Conservation (phyloP, 1,140 invertebrate genomes). For the Drosophila lini region DNA sequence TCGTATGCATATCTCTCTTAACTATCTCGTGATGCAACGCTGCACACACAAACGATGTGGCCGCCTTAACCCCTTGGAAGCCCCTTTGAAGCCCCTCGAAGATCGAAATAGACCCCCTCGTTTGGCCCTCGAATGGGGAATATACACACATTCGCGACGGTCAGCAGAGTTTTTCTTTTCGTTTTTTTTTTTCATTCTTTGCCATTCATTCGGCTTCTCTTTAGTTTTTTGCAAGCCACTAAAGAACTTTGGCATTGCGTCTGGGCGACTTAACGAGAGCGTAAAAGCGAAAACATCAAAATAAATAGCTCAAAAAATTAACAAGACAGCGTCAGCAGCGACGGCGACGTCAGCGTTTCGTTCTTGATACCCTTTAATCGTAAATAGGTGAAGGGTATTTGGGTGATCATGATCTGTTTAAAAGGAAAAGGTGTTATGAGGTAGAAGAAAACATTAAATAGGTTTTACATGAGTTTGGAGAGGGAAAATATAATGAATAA, state of each 20-base stretch:
- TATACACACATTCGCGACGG: slow-evolving; percentile 49
- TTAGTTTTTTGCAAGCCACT: slow-evolving; percentile 31
- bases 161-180: slow-evolving; percentile 46
- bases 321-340: slow-evolving; percentile 69
- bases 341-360: slow-evolving; percentile 51
- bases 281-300: slow-evolving; percentile 83
- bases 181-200: slow-evolving; percentile 24
- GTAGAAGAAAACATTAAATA: background rate
- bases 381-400: background rate
- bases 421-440: background rate
- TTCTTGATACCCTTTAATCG: slow-evolving; percentile 25
- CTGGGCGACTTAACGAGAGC: slow-evolving; percentile 77
- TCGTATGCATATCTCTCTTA: slow-evolving; percentile 74
- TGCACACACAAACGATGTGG: slow-evolving; percentile 59
- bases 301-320: slow-evolving; percentile 83
- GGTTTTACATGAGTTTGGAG: background rate
- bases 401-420: background rate
- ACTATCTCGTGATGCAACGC: slow-evolving; percentile 78
- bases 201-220: slow-evolving; percentile 31
- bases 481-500: background rate
- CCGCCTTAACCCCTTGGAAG: slow-evolving; percentile 11
- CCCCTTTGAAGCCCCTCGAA: background rate
- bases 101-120: slow-evolving; percentile 11
- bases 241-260: slow-evolving; percentile 71
- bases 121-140: slow-evolving; percentile 14